Base-by-base conservation (phyloP, 1,140 invertebrate species). In the Scylla paramamosain region DNA sequence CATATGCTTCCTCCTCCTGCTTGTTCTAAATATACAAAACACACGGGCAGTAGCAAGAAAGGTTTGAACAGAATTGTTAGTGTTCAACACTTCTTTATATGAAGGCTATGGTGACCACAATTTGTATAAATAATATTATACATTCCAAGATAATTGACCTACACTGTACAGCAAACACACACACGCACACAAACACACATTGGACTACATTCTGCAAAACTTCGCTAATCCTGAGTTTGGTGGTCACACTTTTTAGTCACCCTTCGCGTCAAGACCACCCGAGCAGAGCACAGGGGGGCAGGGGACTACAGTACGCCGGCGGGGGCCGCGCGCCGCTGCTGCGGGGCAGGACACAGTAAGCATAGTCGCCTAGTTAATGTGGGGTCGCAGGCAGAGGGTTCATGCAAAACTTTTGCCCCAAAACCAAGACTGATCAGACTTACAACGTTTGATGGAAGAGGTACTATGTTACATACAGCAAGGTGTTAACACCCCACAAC, bases 371-470 rank as follows among this genome's bases (percentile, higher is more conserved):
- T 86, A 86, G 83, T 86, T 48, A 87, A 52, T 93, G 29, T 91
- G 90, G 90, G 90, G 32, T 91, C 52, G 92, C 92, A 84, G 29
- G 86, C 39, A 93, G 16, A 52, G 91, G 91, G 92, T 84, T 84
- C 92, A 93, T 93, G 92, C 92, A 93, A 87, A 39, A 46, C 86
- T 93, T 28, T 82, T 93, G 92, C 82, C 92, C 91, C 77, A 93
- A 77, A 84, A 86, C n/a, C 14, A 93, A 83, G 83, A 93, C 16
- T 45, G 31, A 39, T 92, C 52, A 92, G 52, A 93, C 92, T 93
- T 93, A 52, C 83, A 82, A 93, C 83, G 83, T 77, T 77, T n/a
- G 67, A 77, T 77, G 46, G 39, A 52, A 84, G 91, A 84, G 31
- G 48, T n/a, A n/a, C 67, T 31, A 29, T 45, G 83, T 91, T 91